A percentile compares a stretch with the other conserved stretches of the same genome.
phyloP scores from a whole-genome alignment of 2,888 invertebrate genomes.

The Calliopum simillimum region DNA sequence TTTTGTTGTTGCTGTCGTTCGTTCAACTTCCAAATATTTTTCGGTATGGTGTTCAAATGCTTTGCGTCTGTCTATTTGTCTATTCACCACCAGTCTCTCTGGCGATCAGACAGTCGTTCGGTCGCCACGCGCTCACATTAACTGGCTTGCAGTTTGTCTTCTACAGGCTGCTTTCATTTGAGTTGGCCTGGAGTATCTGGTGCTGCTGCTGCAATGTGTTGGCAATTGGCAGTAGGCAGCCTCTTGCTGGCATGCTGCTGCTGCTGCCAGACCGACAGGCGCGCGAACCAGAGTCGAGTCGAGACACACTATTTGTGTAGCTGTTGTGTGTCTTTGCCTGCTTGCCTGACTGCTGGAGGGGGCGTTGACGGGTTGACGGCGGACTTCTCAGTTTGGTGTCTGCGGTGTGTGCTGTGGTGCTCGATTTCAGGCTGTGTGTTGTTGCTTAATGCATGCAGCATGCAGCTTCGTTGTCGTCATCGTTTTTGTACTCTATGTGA shows the following conservation, averaged over 20 bases:
- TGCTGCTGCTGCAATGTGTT: constrained; percentile 25
- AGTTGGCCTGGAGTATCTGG: too few species aligned
- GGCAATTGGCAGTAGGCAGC: constrained; percentile 18
- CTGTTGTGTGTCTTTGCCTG: too few species aligned
- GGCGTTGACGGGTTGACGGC: too few species aligned
- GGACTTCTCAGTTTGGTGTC: too few species aligned
- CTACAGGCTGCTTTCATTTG: background rate
- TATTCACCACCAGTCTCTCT: background rate
- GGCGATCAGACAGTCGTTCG: constrained; percentile 13
- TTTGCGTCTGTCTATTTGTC: background rate
- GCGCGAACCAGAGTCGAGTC: constrained; percentile 8
- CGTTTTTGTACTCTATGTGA: constrained; percentile 1
- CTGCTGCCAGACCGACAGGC: background rate
- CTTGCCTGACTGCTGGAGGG: too few species aligned
- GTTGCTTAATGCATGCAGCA: constrained; percentile 7
- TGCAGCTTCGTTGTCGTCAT: background rate
- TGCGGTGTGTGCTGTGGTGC: too few species aligned
- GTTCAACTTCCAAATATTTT: constrained; percentile 34
- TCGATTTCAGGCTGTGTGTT: background rate
- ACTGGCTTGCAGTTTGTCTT: constrained; percentile 20
- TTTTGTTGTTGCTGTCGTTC: constrained; percentile 9
- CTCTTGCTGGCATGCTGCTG: constrained; percentile 16
- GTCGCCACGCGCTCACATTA: constrained; percentile 16
- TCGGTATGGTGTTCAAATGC: constrained; percentile 29
- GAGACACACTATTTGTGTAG: too few species aligned